phyloP scores from a whole-genome alignment of 37 sponge, comb jelly and placozoan genomes.

The Trichoplax adhaerens region DNA sequence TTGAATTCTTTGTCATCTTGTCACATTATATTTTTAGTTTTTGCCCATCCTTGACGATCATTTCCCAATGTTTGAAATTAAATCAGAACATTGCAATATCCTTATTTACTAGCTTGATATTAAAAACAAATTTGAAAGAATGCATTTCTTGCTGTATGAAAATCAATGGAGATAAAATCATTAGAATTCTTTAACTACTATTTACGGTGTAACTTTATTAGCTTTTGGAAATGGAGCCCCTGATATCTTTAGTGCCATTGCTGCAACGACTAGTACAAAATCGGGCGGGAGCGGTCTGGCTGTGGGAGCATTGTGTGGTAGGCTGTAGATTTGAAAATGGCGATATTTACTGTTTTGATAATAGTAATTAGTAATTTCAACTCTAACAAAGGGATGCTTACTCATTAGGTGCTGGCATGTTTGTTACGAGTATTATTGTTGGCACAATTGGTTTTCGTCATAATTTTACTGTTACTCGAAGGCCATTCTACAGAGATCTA shows the following conservation, averaged over 20 bases:
- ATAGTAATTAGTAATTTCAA: not conserved
- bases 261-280: constrained; percentile 50
- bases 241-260: constrained; percentile 85
- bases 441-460: constrained; percentile 54
- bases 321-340: not conserved
- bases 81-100: constrained; percentile 90
- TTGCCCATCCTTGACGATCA: constrained; percentile 79
- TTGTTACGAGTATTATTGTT: constrained; percentile 82
- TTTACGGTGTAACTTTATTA: constrained; percentile 78
- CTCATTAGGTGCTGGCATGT: constrained; percentile 81
- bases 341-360: no score
- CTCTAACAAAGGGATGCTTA: not conserved
- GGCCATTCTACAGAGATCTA: constrained; percentile 87
- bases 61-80: constrained; percentile 60
- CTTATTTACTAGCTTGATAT: not conserved
- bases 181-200: not conserved
- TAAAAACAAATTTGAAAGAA: not conserved
- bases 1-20: no score
- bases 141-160: constrained; percentile 5
- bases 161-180: not conserved
- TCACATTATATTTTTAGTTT: constrained; percentile 28
- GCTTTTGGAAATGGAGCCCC: constrained; percentile 96
- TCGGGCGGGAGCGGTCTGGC: constrained; percentile 61
- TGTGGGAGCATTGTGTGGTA: constrained; percentile 87
- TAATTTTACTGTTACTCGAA: constrained; percentile 55